Conservation (phyloP, 2,888 invertebrate species). For the Sarcophaga caerulescens region DNA sequence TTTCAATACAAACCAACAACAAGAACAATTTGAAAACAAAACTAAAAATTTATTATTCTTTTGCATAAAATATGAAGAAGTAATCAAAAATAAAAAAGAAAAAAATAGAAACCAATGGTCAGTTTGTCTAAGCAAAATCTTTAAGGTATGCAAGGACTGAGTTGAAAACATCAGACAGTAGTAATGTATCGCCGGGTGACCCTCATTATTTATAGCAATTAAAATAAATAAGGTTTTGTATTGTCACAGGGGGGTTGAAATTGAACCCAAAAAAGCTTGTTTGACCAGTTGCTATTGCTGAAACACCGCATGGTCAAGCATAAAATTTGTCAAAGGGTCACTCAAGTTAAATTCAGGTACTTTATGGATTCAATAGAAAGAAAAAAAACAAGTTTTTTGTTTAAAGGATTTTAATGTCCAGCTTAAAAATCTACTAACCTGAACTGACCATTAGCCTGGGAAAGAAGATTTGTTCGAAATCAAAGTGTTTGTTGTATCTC, state of each 20-base stretch:
- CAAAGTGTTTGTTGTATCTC: conserved; percentile 56
- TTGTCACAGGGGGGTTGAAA: conserved; percentile 37
- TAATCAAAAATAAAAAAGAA: conserved; percentile 50
- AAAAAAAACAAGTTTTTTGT: conserved; percentile 47
- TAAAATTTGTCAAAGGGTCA: conserved; percentile 43
- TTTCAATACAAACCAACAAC: conserved; percentile 19
- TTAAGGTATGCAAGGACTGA: neutral
- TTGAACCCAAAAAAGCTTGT: conserved; percentile 30
- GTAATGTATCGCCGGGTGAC: conserved; percentile 27
- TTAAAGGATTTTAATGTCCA: conserved; percentile 48
- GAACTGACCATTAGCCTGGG: conserved; percentile 57
- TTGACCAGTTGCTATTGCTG: conserved; percentile 48
- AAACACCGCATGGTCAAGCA: conserved; percentile 55
- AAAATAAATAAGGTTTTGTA: conserved; percentile 64
- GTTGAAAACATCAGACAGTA: neutral
- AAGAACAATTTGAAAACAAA: neutral
- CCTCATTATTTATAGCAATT: conserved; percentile 68
- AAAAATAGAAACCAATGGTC: conserved; percentile 62
- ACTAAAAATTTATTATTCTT: conserved; percentile 29
- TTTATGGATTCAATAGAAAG: conserved; percentile 18
- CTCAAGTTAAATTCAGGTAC: conserved; percentile 42
- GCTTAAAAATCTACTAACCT: conserved; percentile 42
- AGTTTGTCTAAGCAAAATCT: conserved; percentile 36
- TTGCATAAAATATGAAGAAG: conserved; percentile 26
- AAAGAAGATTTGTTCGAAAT: conserved; percentile 50